Evolutionary conservation across 2,888 invertebrate genomes (phyloP), one percentile per base, ranked within the genome.

Genomic region (Amphipoea lucens): DNA sequence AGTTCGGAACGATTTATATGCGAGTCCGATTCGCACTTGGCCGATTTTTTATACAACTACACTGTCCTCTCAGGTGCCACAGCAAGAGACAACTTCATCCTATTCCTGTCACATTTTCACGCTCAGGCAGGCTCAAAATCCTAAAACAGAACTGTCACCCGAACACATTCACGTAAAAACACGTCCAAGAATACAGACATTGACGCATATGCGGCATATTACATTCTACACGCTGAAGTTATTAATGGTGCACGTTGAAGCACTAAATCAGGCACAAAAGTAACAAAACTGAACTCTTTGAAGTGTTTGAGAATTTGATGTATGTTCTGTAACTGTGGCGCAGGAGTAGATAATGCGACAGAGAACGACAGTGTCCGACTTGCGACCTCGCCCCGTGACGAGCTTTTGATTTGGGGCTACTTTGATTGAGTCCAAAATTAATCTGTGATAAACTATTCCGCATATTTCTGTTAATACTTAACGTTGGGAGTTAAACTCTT

Each of bases 231-330:
- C 78, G n/a, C 75, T 63, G 69, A 36, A 67, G 86, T 81, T 87
- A 86, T 89, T 86, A 89, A 88, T 89, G 88, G 62, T 73, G 60
- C 63, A 74, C 9, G 89, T 75, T 78, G 77, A 72, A 82, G 74
- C 75, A 88, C 78, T 88, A 88, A 89, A 88, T 88, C 88, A 89
- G 84, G 62, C 73, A 65, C 54, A 81, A 83, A 81, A 81, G 69
- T 67, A 72, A 85, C 86, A 83, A 86, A 88, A 83, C 73, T 65
- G 74, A 62, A 36, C 60, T 72, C 85, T 85, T 85, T 85, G 86
- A 85, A 66, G 86, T 80, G 40, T 77, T 74, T 51, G 74, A 65
- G 83, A 86, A 72, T 78, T 78, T 85, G 86, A 85, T 86, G 74
- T 57, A 81, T 77, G 60, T 75, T n/a, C 57, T 14, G 40, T 63